Conservation (phyloP, 2,888 invertebrate genomes). For the Lottia gigantea region DNA sequence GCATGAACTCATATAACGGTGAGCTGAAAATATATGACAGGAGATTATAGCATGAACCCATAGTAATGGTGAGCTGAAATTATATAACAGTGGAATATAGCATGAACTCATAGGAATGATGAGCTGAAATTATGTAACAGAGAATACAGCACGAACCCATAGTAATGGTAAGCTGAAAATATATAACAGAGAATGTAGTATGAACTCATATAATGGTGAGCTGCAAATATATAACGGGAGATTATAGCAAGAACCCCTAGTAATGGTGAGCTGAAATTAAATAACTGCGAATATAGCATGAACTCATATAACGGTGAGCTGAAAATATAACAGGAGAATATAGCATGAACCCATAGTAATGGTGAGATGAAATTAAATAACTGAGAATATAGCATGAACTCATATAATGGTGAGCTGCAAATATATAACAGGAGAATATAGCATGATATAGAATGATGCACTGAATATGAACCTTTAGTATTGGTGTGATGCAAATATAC, state of each 20-base stretch:
- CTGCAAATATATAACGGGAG: neutral
- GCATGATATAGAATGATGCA: too few relatives aligned
- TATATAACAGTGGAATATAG: neutral
- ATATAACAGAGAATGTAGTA: neutral
- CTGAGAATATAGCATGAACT: neutral
- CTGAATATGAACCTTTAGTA: slow-evolving; percentile 94
- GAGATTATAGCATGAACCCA: too few relatives aligned
- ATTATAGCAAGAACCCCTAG: neutral
- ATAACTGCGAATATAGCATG: neutral
- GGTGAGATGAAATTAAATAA: slow-evolving; percentile 72
- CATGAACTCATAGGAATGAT: neutral
- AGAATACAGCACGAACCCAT: neutral
- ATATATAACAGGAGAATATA: slow-evolving; percentile 77
- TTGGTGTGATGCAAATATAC: slow-evolving; percentile 73
- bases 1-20: slow-evolving; percentile 71
- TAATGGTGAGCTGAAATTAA: too few relatives aligned
- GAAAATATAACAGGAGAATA: slow-evolving; percentile 73
- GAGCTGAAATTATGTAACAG: neutral
- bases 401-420: neutral
- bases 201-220: neutral
- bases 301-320: neutral
- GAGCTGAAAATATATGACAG: slow-evolving; percentile 71
- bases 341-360: slow-evolving; percentile 89
- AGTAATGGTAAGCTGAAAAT: too few relatives aligned
- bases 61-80: slow-evolving; percentile 75